A percentile compares a stretch with the other conserved stretches of the same genome.
phyloP scores from a whole-genome alignment of 2,797 vertebrate species.

The Lerista edwardsae region DNA sequence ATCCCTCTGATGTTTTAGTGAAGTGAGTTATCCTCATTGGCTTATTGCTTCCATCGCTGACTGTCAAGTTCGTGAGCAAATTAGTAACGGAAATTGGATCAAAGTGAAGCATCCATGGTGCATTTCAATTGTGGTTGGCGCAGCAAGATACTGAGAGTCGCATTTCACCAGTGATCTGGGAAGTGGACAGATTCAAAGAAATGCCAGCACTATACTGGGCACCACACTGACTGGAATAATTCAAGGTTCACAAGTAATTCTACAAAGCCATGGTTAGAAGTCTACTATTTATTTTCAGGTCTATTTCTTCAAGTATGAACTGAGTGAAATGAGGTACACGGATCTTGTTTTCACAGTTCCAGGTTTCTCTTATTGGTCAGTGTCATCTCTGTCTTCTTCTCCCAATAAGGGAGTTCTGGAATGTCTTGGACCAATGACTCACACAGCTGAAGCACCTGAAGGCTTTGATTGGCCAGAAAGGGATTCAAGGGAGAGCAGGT shows the following conservation, averaged over 20 bases:
- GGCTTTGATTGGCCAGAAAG: no score
- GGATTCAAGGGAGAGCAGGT: no score
- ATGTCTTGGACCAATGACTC: no score
- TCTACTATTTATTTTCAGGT: neutral
- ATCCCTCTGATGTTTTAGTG: constrained; percentile 34
- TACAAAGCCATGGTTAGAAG: neutral
- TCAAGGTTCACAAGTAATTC: neutral
- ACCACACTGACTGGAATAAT: neutral
- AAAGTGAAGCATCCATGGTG: constrained; percentile 18
- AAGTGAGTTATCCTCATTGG: constrained; percentile 46
- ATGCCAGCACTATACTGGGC: no score
- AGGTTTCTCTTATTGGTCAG: neutral
- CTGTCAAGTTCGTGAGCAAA: constrained; percentile 34
- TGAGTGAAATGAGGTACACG: neutral
- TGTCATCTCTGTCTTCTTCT: no score
- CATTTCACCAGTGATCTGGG: constrained; percentile 22
- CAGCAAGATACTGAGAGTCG: constrained; percentile 39
- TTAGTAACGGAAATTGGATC: constrained; percentile 39
- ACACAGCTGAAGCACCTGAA: no score
- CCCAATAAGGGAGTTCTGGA: no score
- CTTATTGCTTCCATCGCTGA: constrained; percentile 20
- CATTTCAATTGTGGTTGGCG: neutral
- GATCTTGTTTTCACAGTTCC: neutral
- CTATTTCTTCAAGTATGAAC: neutral
- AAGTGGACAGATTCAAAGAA: constrained; percentile 28